Base-by-base conservation (phyloP, 2,888 invertebrate species). In the Atherix ibis region DNA sequence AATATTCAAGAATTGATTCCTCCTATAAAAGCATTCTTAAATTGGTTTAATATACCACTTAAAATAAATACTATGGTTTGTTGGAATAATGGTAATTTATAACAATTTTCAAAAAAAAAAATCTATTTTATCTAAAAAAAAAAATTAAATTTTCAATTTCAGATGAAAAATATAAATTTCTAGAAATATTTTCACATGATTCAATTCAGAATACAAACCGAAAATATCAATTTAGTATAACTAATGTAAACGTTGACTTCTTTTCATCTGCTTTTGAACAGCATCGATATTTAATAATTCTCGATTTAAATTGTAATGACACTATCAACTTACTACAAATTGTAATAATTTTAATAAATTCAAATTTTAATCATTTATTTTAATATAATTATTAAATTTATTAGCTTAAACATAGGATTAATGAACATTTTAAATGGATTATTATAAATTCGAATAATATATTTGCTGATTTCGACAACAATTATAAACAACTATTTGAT, bases 261-360 rank as follows among this genome's bases (percentile, higher is more conserved):
- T 41, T 47, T 35, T 46, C 46, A 18, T 35, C 40, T 19, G 41
- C 42, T n/a, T 37, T 38, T 12, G 44, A 48, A 14, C 43, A 44
- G 31, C 44, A 46, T 37, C 41, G 41, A 13, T 39, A 46, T 27
- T 38, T 48, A 31, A 48, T 50, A 29, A 36, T 50, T 17, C 36
- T 46, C 8, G 50, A 49, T 37, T 38, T 46, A 24, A 38, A 39
- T 15, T 45, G 46, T 35, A 18, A 34, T 19, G 19, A 32, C 5
- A 35, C 45, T 5, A 5, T 5, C 9, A 10, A 31, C 5, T 28
- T 45, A 10, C 27, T 45, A 3, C 14, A 30, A 19, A n/a, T 31
- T 29, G 45, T 43, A 33, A 35, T n/a, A n/a, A n/a, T n/a, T n/a
- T 25, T 27, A 9, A 17, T 33, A 4, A 18, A 27, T 24, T 17